Conservation (phyloP, 37 sponge, comb jelly and placozoan genomes). For the Ianthella basta region DNA sequence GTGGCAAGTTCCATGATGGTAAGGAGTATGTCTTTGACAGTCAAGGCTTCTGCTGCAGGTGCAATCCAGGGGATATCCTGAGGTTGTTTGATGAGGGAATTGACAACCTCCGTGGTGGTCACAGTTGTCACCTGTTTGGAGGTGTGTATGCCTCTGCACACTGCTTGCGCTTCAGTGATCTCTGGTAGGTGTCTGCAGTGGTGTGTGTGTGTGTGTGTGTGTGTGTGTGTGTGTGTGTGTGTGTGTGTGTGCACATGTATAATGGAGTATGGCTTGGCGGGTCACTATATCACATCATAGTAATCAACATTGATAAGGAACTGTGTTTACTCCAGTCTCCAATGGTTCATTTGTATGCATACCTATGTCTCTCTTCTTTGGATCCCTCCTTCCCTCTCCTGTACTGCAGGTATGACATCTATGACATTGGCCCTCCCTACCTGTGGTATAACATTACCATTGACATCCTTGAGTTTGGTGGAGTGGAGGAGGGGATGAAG, state of each 20-base stretch:
- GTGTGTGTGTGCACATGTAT: too few species aligned
- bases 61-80: neutral
- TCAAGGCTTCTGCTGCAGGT: constrained; percentile 85
- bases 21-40: constrained; percentile 59
- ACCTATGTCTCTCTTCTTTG: too few species aligned
- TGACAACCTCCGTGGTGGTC: constrained; percentile 8
- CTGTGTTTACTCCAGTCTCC: too few species aligned
- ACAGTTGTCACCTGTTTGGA: constrained; percentile 40
- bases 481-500: constrained; percentile 5
- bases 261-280: too few species aligned
- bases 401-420: constrained; percentile 77
- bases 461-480: constrained; percentile 47
- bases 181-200: constrained; percentile 15
- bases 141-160: constrained; percentile 27
- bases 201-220: too few species aligned
- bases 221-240: too few species aligned
- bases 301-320: too few species aligned
- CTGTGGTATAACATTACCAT: constrained; percentile 71
- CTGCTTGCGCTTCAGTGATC: constrained; percentile 24
- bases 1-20: constrained; percentile 51
- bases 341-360: too few species aligned
- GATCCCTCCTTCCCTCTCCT: too few species aligned
- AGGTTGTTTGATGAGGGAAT: neutral
- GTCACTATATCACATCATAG: too few species aligned
- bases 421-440: constrained; percentile 49